phyloP scores from a whole-genome alignment of 2,113 vertebrate species.

The Cranoglanis bouderius region DNA sequence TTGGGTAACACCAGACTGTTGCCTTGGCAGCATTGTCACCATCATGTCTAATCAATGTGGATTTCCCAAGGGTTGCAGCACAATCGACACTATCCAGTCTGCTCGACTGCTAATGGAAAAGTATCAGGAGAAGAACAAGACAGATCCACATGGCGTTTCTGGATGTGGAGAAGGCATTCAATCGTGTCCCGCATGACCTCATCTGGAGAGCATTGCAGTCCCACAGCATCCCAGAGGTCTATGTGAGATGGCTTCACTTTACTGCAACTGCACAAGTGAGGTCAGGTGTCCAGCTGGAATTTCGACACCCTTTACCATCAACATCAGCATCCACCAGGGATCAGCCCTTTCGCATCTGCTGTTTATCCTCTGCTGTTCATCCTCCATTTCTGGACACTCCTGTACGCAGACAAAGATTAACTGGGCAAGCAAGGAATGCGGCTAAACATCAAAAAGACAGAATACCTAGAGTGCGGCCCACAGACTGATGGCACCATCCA shows the following conservation, averaged over 20 bases:
- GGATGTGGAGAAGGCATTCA: slow-evolving; percentile 3
- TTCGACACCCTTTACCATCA: neutral
- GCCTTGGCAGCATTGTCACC: no score
- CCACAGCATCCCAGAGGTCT: neutral
- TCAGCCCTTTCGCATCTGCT: neutral
- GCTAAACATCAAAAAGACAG: no score
- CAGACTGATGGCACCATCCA: no score
- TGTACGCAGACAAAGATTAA: no score
- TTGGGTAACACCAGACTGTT: no score
- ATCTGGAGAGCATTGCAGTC: neutral
- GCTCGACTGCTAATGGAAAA: neutral
- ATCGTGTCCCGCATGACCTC: neutral
- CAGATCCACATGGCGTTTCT: neutral
- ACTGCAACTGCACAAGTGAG: neutral
- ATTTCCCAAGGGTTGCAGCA: neutral
- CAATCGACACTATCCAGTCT: neutral
- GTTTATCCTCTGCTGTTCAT: no score
- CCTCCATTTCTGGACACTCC: neutral
- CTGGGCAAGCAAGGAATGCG: no score
- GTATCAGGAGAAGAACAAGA: neutral
- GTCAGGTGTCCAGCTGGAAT: neutral
- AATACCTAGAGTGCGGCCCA: no score
- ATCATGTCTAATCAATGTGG: neutral
- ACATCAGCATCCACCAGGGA: neutral
- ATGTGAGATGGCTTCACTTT: neutral